phyloP scores from a whole-genome alignment of 1,140 invertebrate genomes.

The Medauroidea extradentata region DNA sequence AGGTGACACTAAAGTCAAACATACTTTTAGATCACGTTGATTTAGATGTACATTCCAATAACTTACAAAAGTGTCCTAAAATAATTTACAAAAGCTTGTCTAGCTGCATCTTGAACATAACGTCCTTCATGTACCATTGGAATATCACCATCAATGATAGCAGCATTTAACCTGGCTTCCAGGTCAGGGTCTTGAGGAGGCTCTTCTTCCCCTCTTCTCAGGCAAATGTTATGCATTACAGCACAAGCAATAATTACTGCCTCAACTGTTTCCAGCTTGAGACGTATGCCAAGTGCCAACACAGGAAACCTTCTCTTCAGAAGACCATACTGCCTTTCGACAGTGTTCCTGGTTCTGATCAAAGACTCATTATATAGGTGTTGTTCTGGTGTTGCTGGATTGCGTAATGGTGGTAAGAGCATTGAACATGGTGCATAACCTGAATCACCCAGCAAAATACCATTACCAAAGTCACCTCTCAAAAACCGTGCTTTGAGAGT shows the following conservation, averaged over 20 bases:
- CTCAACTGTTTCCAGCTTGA: slow-evolving; percentile 8
- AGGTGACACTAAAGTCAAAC: too few relatives aligned
- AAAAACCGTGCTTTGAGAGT: neutral
- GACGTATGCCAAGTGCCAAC: slow-evolving; percentile 3
- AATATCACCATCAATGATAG: too few relatives aligned
- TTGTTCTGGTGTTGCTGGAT: slow-evolving; percentile 17
- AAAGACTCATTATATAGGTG: slow-evolving; percentile 27
- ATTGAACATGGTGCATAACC: slow-evolving; percentile 22
- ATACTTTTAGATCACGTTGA: too few relatives aligned
- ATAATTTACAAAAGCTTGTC: too few relatives aligned
- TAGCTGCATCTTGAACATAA: too few relatives aligned
- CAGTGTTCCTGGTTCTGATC: slow-evolving; percentile 28
- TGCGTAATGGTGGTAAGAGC: slow-evolving; percentile 24
- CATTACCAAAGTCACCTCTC: slow-evolving; percentile 16
- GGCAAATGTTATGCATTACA: slow-evolving; percentile 21
- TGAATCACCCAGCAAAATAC: slow-evolving; percentile 21
- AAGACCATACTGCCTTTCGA: slow-evolving; percentile 30
- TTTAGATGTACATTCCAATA: too few relatives aligned
- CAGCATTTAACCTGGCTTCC: too few relatives aligned
- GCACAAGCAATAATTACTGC: slow-evolving; percentile 19
- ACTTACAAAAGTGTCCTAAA: too few relatives aligned
- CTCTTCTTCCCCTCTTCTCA: too few relatives aligned
- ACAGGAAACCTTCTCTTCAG: slow-evolving; percentile 27
- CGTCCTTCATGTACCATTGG: too few relatives aligned
- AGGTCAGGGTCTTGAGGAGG: too few relatives aligned